Evolutionary conservation across 2,888 invertebrate genomes (phyloP).

Genomic region (Rhingia rostrata): DNA sequence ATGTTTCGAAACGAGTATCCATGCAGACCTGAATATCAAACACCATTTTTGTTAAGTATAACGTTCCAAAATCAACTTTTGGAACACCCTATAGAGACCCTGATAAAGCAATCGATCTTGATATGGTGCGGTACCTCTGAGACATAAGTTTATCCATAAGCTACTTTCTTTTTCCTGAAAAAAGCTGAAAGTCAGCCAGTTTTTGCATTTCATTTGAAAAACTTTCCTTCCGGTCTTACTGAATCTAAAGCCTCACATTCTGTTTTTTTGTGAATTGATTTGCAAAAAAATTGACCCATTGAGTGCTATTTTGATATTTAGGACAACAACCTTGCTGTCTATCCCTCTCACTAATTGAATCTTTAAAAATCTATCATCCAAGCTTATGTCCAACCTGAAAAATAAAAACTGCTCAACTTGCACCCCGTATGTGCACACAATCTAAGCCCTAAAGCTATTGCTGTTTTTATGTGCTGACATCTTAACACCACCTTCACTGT

Average conservation of each 20-base stretch:
- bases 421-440: constrained; percentile 12
- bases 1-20: no score
- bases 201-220: no score
- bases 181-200: no score
- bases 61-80: no score
- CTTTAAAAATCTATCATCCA: constrained; percentile 34
- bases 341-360: constrained; percentile 41
- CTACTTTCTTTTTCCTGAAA: no score
- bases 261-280: neutral
- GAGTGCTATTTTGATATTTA: constrained; percentile 9
- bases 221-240: no score
- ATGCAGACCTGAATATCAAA: no score
- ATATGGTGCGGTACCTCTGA: no score
- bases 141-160: no score
- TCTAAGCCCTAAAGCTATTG: constrained; percentile 40
- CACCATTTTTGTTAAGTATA: no score
- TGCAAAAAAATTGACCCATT: neutral
- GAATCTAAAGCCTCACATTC: neutral
- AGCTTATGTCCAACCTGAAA: constrained; percentile 3
- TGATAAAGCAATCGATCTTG: no score
- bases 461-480: constrained; percentile 52
- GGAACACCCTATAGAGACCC: no score
- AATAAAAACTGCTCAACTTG: constrained; percentile 22
- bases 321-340: constrained; percentile 39
- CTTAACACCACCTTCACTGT: constrained; percentile 35